Conservation (phyloP, 2,797 vertebrate species). For the Garrulus glandarius region DNA sequence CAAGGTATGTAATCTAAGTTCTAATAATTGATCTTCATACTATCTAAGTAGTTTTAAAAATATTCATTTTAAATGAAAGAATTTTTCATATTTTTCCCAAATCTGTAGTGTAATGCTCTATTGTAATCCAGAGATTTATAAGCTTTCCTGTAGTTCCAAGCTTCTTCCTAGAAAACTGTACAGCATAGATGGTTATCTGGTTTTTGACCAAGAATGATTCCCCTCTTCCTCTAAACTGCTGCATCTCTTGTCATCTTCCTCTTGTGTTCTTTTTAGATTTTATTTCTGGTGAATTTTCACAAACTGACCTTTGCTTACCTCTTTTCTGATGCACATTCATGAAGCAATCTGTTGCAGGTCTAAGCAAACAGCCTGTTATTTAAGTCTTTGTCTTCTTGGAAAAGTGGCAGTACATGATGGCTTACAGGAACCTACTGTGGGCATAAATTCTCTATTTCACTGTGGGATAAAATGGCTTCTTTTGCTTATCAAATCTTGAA, state of each 20-base stretch:
- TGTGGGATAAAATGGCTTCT: not conserved
- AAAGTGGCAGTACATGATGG: not conserved
- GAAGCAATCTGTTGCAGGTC: not conserved
- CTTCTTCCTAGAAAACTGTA: not conserved
- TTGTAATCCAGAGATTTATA: not conserved
- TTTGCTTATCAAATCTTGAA: not conserved
- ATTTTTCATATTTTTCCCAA: not conserved
- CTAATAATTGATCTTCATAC: not conserved
- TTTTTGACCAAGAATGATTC: not conserved
- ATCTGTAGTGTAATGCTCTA: not conserved
- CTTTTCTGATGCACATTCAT: not conserved
- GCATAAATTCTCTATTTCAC: not conserved
- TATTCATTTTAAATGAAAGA: not conserved
- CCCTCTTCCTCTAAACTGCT: not conserved
- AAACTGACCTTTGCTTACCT: not conserved
- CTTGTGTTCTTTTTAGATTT: not conserved
- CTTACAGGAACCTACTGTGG: not conserved
- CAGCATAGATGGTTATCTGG: not conserved
- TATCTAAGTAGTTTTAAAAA: not conserved
- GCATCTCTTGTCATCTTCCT: not conserved
- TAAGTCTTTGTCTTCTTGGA: not conserved
- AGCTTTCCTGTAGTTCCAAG: not conserved
- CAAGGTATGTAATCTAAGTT: constrained; percentile 80
- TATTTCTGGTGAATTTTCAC: not conserved
- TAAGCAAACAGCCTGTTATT: not conserved